A percentile compares a stretch with the other conserved stretches of the same genome.
Conservation (phyloP, 2,888 invertebrate genomes). For the Drosophila mettleri region DNA sequence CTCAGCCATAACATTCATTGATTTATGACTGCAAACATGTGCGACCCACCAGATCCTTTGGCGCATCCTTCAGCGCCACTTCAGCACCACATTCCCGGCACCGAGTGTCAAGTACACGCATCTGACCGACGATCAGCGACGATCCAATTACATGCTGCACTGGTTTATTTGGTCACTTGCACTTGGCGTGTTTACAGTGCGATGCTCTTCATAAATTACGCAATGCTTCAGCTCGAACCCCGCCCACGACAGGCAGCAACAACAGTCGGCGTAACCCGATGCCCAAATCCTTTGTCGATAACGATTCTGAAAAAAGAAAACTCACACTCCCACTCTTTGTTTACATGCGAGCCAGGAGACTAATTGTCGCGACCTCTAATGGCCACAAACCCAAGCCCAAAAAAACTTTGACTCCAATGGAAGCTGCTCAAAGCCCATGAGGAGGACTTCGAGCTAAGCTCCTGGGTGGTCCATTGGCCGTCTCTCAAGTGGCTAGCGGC, state of each 20-base stretch:
- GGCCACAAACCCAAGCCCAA: background rate
- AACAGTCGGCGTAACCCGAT: conserved; percentile 54
- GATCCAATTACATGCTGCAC: conserved; percentile 70
- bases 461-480: conserved; percentile 64
- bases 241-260: conserved; percentile 16
- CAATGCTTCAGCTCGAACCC: conserved; percentile 46
- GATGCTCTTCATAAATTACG: conserved; percentile 79
- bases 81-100: conserved; percentile 17
- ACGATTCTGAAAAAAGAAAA: conserved; percentile 76
- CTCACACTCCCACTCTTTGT: conserved; percentile 61
- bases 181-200: conserved; percentile 71
- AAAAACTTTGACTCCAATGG: conserved; percentile 3
- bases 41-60: conserved; percentile 82
- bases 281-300: conserved; percentile 71
- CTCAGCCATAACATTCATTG: conserved; percentile 82
- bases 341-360: conserved; percentile 69
- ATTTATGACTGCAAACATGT: conserved; percentile 85
- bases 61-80: conserved; percentile 79
- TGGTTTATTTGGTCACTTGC: conserved; percentile 62
- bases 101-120: conserved; percentile 61
- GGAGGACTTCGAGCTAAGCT: background rate
- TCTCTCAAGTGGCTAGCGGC: conserved; percentile 48
- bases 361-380: conserved; percentile 64
- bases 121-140: conserved; percentile 30
- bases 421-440: conserved; percentile 16